Evolutionary conservation across 2,888 invertebrate species (phyloP), one percentile per base, ranked within the genome.

Genomic region (Oscheius myriophilus): DNA sequence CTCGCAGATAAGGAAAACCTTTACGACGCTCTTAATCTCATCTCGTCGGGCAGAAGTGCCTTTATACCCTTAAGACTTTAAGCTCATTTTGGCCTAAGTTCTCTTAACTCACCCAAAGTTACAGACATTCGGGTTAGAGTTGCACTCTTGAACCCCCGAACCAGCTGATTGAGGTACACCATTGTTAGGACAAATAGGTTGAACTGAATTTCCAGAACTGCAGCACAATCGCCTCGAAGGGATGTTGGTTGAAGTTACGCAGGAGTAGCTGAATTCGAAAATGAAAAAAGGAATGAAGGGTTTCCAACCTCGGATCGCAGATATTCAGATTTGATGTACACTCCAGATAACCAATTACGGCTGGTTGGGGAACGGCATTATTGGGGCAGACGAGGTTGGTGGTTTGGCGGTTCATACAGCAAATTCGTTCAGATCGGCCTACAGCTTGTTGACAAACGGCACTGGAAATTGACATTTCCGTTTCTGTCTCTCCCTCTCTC

Each of bases 181-280:
- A 46, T 75, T 79, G 26, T 71, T 73, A 2, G 83, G 83, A 54
- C 83, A 83, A 14, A 78, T 69, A 14, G 83, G 83, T 14, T 70
- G 53, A 11, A 72, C 57, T 1, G 76, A 57, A n/a, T 72, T 18
- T 49, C 59, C 62, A 16, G 73, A 78, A 46, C 81, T 81, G 63
- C 83, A 83, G 52, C 59, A 59, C 21, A 59, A 14, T 18, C 39
- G 21, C 16, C 26, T 21, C 12, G 14, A 25, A 43, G 43, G 42
- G 14, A 25, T 16, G 14, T 53, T 33, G 7, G n/a, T 14, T 14
- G 25, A 14, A 53, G 25, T 4, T 2, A 53, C n/a, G 14, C 53
- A 53, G 53, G 21, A 21, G 21, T 16, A 14, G 3, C 53, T 53
- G 18, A 21, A 53, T 9, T 14, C 7, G 21, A 25, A 33, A 6